Conservation (phyloP, 2,888 invertebrate species). For the Drosophila picticornis region DNA sequence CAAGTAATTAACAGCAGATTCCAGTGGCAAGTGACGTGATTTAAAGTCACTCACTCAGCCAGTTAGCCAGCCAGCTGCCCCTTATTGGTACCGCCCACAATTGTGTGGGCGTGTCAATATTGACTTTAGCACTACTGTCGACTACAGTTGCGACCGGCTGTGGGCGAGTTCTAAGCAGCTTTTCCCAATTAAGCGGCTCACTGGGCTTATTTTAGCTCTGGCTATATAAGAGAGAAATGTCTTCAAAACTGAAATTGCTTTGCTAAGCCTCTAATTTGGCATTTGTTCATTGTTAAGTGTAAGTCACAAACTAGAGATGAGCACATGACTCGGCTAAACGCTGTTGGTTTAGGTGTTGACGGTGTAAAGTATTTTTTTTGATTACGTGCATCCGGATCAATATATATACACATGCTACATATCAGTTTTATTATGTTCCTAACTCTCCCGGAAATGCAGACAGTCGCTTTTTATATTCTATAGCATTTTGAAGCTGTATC, state of each 20-base stretch:
- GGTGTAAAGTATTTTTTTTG: neutral
- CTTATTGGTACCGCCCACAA: slow-evolving; percentile 26
- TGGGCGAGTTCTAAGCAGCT: slow-evolving; percentile 59
- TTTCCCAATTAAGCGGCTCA: slow-evolving; percentile 74
- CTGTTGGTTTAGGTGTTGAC: neutral
- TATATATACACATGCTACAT: neutral
- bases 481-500: neutral
- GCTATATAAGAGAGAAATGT: slow-evolving; percentile 21
- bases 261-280: slow-evolving; percentile 51
- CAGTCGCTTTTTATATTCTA: neutral
- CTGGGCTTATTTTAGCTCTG: slow-evolving; percentile 24
- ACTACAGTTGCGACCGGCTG: slow-evolving; percentile 21
- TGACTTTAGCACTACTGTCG: slow-evolving; percentile 52
- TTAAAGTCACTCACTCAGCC: slow-evolving; percentile 50
- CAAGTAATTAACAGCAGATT: slow-evolving; percentile 84
- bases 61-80: slow-evolving; percentile 23
- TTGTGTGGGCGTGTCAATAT: slow-evolving; percentile 61
- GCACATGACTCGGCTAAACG: neutral
- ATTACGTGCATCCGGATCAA: neutral
- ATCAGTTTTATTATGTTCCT: neutral
- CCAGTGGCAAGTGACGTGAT: slow-evolving; percentile 73
- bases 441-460: neutral
- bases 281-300: slow-evolving; percentile 46
- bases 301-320: slow-evolving; percentile 4
- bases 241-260: slow-evolving; percentile 57